These are phyloP conservation scores for Charina bottae DNA, from an alignment of 2,113 vertebrate genomes.

Conservation along the genomic window DNA sequence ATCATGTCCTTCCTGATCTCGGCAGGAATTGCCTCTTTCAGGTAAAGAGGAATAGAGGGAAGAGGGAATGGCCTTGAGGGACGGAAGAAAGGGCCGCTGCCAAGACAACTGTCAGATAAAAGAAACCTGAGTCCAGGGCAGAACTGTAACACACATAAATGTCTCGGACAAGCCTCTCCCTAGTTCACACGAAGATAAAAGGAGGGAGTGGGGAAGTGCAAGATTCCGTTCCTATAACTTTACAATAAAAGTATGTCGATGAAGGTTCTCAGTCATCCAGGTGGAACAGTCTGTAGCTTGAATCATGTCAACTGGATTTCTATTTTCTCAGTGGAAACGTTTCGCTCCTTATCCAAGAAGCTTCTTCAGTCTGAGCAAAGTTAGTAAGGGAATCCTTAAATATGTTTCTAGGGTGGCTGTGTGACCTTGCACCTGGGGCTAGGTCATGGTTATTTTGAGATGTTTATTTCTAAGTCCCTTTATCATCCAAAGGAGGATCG, in stretches of 20 bases:
- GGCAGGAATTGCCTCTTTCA: neutral
- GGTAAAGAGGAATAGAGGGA: neutral
- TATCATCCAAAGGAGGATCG: too few relatives aligned
- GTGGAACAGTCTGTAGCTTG: too few relatives aligned
- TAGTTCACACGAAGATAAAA: neutral
- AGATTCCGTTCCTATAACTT: neutral
- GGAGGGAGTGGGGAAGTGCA: neutral
- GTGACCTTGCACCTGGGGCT: too few relatives aligned
- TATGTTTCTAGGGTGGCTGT: too few relatives aligned
- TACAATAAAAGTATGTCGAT: neutral
- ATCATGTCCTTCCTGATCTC: neutral
- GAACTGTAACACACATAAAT: neutral
- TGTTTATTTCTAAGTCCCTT: too few relatives aligned
- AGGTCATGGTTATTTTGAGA: too few relatives aligned
- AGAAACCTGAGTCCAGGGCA: neutral
- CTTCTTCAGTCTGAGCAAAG: too few relatives aligned
- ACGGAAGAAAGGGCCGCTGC: neutral
- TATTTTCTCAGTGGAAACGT: too few relatives aligned
- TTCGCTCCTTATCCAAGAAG: too few relatives aligned
- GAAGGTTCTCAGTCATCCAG: too few relatives aligned
- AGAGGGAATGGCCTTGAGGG: neutral
- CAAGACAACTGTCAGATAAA: neutral
- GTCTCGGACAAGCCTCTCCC: neutral
- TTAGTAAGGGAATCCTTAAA: too few relatives aligned
- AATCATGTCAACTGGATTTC: too few relatives aligned